phyloP scores from a whole-genome alignment of 2,113 vertebrate genomes.

The Toxostoma redivivum region DNA sequence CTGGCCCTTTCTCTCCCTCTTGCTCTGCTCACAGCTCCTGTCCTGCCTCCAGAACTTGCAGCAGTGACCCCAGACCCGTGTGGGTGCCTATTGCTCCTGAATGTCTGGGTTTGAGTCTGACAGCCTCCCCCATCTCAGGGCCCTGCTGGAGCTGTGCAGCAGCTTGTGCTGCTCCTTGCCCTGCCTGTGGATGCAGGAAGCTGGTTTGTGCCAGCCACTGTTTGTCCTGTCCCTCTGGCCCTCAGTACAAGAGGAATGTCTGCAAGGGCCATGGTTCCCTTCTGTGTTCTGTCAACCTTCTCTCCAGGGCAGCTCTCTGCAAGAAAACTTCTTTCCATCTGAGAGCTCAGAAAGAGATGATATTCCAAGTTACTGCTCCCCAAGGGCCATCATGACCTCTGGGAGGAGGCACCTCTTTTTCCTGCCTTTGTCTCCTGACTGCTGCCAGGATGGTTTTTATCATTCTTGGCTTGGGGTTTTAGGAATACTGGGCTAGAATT shows the following conservation, averaged over 20 bases:
- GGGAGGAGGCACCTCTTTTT: accelerated
- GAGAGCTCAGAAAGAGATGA: not conserved
- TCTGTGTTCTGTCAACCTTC: not conserved
- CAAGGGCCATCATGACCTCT: not conserved
- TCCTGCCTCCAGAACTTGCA: not conserved
- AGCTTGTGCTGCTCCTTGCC: not conserved
- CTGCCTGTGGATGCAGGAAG: not conserved
- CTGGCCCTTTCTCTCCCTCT: not conserved
- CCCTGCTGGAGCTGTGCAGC: too few species aligned
- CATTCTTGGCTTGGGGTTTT: not conserved
- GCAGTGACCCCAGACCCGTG: accelerated
- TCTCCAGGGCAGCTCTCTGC: not conserved
- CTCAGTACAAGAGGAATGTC: not conserved
- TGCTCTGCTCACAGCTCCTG: accelerated
- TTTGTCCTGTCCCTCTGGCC: not conserved
- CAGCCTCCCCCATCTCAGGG: accelerated
- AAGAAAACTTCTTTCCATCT: not conserved
- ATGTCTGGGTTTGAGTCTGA: accelerated
- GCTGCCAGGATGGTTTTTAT: not conserved
- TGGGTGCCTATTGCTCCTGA: accelerated
- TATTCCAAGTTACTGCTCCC: not conserved
- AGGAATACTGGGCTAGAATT: not conserved
- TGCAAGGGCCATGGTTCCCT: not conserved
- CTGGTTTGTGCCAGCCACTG: not conserved
- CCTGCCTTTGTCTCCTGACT: accelerated